phyloP scores from a whole-genome alignment of 2,113 vertebrate species.

The Amphiprion ocellaris region DNA sequence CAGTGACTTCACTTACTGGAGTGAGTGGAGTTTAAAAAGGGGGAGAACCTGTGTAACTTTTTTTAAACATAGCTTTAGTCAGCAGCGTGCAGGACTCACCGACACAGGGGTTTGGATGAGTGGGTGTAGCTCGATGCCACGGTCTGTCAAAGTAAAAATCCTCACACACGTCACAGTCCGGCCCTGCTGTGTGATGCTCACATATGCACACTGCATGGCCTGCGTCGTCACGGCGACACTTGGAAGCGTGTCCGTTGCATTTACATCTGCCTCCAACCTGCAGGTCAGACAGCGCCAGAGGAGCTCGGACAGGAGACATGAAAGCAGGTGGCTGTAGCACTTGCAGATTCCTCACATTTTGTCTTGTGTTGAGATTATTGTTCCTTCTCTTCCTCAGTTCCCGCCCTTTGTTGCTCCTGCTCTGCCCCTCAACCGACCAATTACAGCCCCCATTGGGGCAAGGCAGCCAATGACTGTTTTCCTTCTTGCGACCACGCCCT shows the following conservation, averaged over 20 bases:
- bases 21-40: neutral
- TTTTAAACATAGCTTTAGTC: too few species aligned
- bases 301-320: conserved; percentile 13
- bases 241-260: conserved; percentile 89
- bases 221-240: conserved; percentile 80
- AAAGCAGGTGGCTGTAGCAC: conserved; percentile 34
- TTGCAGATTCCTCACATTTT: conserved; percentile 56
- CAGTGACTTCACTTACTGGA: neutral
- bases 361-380: conserved; percentile 68
- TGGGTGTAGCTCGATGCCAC: conserved; percentile 89
- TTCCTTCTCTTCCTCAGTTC: conserved; percentile 85
- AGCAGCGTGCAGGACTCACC: conserved; percentile 79
- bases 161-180: conserved; percentile 88
- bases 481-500: conserved; percentile 72
- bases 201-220: conserved; percentile 85
- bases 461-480: conserved; percentile 58
- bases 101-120: conserved; percentile 88
- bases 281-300: conserved; percentile 85
- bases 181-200: conserved; percentile 88
- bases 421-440: conserved; percentile 76
- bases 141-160: conserved; percentile 88
- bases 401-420: conserved; percentile 61
- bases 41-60: too few species aligned
- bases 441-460: conserved; percentile 74
- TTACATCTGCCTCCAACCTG: conserved; percentile 90